phyloP scores from a whole-genome alignment of 2,888 invertebrate genomes.

The Pseudococcus longispinus region DNA sequence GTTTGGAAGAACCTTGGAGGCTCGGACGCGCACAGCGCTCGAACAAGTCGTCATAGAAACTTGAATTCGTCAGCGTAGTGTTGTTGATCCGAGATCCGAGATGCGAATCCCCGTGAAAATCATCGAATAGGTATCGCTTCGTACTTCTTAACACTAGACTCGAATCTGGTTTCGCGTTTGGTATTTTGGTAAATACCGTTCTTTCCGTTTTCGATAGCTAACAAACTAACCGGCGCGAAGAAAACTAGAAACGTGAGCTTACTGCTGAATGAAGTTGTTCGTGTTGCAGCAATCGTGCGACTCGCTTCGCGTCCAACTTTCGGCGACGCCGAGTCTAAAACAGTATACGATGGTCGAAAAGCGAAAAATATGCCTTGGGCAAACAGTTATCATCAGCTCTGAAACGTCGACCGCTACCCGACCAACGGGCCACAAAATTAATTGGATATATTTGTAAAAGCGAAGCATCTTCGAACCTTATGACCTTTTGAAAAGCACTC shows the following conservation, averaged over 20 bases:
- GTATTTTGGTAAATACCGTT: neutral
- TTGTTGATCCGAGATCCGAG: neutral
- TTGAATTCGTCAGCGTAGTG: slow-evolving; percentile 5
- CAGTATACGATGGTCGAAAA: neutral
- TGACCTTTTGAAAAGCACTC: neutral
- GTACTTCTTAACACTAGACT: neutral
- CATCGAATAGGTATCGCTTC: neutral
- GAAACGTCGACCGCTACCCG: neutral
- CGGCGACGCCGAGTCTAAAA: too few species aligned
- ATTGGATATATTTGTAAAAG: neutral
- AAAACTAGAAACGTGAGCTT: too few species aligned
- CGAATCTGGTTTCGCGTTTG: neutral
- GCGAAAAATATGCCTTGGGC: neutral
- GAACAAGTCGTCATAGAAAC: neutral
- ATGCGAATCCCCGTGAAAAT: neutral
- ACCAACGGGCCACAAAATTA: neutral
- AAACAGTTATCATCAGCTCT: neutral
- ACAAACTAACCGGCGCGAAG: too few species aligned
- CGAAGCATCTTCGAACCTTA: neutral
- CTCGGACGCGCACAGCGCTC: neutral
- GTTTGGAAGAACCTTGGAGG: slow-evolving; percentile 4
- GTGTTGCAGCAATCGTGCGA: too few species aligned
- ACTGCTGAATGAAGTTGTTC: too few species aligned
- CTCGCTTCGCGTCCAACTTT: too few species aligned
- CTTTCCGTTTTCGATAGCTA: neutral